Evolutionary conservation across 64 coral and sea anemone species (phyloP), one percentile per base, ranked within the genome.

Genomic region (Montipora capricornis): DNA sequence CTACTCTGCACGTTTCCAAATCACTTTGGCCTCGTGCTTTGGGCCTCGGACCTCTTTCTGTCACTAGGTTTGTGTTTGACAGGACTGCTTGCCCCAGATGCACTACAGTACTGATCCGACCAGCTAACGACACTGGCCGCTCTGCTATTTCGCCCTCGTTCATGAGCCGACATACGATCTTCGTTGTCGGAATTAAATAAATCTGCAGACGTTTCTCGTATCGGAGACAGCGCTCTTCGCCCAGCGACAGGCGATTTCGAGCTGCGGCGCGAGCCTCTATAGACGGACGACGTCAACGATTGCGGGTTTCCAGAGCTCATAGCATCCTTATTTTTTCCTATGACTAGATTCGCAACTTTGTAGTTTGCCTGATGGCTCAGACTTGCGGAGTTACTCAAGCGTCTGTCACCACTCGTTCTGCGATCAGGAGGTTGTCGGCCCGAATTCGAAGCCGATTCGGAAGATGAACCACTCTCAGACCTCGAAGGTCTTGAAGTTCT

Each of bases 291-390:
- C 9, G 92, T 49, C 45, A 93, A 89, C 50, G 93, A 81, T 20
- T 88, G 89, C 55, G 93, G 76, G 51, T 87, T 89, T 64, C 87
- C 87, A 15, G 87, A 46, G 88, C 22, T 94, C 22, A 88, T 89
- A 0, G 94, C 89, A 84, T 96, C 95, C 44, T 94, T 94, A 61
- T 91, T 94, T 94, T 95, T 96, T 19, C 98, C 98, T 47, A 99
- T 99, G 61, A 96, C 95, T 68, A 99, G 82, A 83, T 94, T 99
- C 53, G 98, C 98, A 17, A 99, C 95, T 79, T 99, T 99, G 74
- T 99, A 99, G 89, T 99, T 95, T 4, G 95, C 78, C n/a, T 96
- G 94, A 68, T 96, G 91, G 71, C 95, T 95, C 37, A 95, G 79
- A 62, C 93, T 88, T 15, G 88, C 61, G 47, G 92, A 57, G 22